Evolutionary conservation across 2,797 vertebrate species (phyloP), one percentile per base, ranked within the genome.

Genomic region (Tangara arthus): DNA sequence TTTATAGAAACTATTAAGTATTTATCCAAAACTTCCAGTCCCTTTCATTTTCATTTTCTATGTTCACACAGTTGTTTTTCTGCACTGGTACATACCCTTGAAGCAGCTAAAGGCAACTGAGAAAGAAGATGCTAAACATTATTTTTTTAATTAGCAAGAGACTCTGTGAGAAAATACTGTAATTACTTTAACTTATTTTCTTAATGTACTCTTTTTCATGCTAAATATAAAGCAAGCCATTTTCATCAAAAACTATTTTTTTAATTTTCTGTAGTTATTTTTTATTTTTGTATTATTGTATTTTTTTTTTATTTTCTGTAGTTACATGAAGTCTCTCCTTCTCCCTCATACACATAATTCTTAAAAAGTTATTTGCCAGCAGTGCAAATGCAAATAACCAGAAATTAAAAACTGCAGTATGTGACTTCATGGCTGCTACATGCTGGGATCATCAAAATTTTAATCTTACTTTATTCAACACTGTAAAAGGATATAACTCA

Each of bases 391-490:
- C 23, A 89, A 93, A 72, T 26, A 75, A 73, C 16, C 21, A 69
- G 47, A 53, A 77, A 55, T 60, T 18, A 10, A 61, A 55, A 61
- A 26, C 21, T 41, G 5, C 39, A 71, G 9, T 22, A 28, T 3
- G 0, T 6, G 65, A 44, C 20, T 41, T 15, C 0, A 5, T 23
- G 22, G 19, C 24, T 24, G 23, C 34, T 42, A 46, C 4, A 6
- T 27, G 23, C 50, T 46, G 24, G 23, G 16, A 80, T 57, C 35
- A 39, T 37, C 5, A 57, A 82, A 50, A 19, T 27, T 64, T 56
- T 63, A 21, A 70, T 15, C 16, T 80, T 39, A 26, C 4, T 75
- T 80, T 69, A 72, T 32, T 77, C 52, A 75, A 64, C 18, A 44
- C 10, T 49, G 17, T n/a, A 22, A 52, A 78, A 15, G 14, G 52